Evolutionary conservation across 2,888 invertebrate genomes (phyloP).

Genomic region (Spilarctia lutea): DNA sequence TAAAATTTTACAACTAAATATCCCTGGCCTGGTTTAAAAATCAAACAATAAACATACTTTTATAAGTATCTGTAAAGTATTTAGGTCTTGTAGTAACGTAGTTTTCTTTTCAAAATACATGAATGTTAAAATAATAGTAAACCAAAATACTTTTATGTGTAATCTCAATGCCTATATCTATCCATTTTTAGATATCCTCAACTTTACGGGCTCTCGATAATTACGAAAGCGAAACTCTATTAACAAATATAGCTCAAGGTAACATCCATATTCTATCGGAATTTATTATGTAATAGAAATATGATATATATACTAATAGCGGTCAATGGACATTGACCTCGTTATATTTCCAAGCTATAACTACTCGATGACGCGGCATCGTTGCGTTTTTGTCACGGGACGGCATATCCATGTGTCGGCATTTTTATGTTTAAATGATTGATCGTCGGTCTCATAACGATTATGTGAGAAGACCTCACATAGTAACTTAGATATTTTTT

Average conservation of each 20-base stretch:
- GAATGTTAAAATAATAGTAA: not conserved
- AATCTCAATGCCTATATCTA: too few relatives aligned
- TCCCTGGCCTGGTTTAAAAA: not conserved
- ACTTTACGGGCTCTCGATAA: not conserved
- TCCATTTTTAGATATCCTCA: not conserved
- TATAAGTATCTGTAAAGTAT: not conserved
- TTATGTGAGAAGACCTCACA: not conserved
- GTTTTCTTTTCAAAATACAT: not conserved
- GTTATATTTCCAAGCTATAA: not conserved
- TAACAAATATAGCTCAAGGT: not conserved
- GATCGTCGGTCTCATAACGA: not conserved
- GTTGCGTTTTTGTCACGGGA: not conserved
- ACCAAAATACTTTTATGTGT: not conserved
- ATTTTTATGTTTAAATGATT: not conserved
- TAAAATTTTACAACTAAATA: not conserved
- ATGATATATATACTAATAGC: not conserved
- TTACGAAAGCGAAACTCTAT: not conserved
- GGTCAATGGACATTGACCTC: slow-evolving; percentile 11
- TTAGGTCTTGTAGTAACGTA: not conserved
- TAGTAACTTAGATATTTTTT: too few relatives aligned
- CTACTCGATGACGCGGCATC: not conserved
- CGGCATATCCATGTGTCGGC: not conserved
- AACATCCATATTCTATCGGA: slow-evolving; percentile 17
- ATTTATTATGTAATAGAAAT: slow-evolving; percentile 1
- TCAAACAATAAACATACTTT: not conserved